Conservation (phyloP, 2,113 vertebrate genomes). For the Eleginops maclovinus region DNA sequence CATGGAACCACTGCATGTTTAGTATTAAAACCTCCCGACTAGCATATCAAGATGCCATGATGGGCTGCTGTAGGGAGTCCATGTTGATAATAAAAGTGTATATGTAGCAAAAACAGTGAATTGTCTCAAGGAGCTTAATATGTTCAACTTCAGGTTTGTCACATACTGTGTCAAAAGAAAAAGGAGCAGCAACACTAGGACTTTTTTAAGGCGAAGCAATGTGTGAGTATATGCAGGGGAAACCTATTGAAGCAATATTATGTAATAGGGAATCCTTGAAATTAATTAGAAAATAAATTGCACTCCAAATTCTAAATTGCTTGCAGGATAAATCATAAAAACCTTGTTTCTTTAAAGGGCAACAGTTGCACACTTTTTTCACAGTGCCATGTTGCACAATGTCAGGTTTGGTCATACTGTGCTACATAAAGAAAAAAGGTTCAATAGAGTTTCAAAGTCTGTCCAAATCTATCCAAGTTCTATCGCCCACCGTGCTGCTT, state of each 20-base stretch:
- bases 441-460: not conserved
- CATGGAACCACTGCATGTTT: constrained; percentile 75
- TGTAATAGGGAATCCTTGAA: no score
- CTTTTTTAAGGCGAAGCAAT: not conserved
- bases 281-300: no score
- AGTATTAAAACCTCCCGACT: constrained; percentile 63
- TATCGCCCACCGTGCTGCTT: no score
- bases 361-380: no score
- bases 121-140: not conserved
- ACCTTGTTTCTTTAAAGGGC: no score
- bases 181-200: no score
- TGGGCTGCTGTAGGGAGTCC: constrained; percentile 32
- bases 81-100: constrained; percentile 57
- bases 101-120: not conserved
- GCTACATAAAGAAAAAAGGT: not conserved
- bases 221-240: not conserved
- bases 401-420: not conserved
- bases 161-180: not conserved
- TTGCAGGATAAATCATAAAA: no score
- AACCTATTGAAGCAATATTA: not conserved
- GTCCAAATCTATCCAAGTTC: no score
- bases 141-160: not conserved
- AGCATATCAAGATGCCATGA: constrained; percentile 43
- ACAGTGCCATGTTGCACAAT: no score
- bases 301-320: no score